Conservation (phyloP, 2,888 invertebrate species). For the Drosophila mettleri region DNA sequence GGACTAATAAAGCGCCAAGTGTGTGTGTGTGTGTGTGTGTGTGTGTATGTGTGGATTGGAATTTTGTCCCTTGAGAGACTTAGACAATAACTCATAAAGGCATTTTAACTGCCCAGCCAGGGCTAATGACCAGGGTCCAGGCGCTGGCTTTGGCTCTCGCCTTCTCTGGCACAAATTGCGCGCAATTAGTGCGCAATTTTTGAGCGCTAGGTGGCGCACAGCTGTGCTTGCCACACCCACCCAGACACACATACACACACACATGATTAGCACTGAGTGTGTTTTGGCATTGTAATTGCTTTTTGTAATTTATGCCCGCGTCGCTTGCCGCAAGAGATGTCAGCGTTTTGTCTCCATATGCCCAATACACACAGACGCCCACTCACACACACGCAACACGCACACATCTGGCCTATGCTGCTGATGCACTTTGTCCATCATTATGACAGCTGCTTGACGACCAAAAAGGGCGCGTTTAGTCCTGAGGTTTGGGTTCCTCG, state of each 20-base stretch:
- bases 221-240: conserved; percentile 53
- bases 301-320: conserved; percentile 75
- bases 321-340: conserved; percentile 57
- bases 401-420: conserved; percentile 27
- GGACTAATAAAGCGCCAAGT: conserved; percentile 53
- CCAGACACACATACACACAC: conserved; percentile 19
- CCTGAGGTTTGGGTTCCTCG: conserved; percentile 28
- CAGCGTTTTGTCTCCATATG: conserved; percentile 70
- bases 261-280: conserved; percentile 69
- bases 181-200: conserved; percentile 78
- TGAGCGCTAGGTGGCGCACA: conserved; percentile 76
- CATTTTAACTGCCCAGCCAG: conserved; percentile 67
- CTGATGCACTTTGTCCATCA: conserved; percentile 80
- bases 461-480: conserved; percentile 59
- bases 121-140: conserved; percentile 66
- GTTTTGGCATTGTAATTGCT: conserved; percentile 78
- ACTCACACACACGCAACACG: background rate
- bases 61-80: conserved; percentile 54
- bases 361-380: background rate
- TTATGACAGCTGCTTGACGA: conserved; percentile 79
- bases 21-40: too few relatives aligned
- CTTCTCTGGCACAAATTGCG: conserved; percentile 65
- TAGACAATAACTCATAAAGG: conserved; percentile 78
- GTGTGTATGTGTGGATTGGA: conserved; percentile 10
- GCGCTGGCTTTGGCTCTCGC: background rate